Evolutionary conservation across 2,113 vertebrate species (phyloP).

Genomic region (Lagenorhynchus albirostris): DNA sequence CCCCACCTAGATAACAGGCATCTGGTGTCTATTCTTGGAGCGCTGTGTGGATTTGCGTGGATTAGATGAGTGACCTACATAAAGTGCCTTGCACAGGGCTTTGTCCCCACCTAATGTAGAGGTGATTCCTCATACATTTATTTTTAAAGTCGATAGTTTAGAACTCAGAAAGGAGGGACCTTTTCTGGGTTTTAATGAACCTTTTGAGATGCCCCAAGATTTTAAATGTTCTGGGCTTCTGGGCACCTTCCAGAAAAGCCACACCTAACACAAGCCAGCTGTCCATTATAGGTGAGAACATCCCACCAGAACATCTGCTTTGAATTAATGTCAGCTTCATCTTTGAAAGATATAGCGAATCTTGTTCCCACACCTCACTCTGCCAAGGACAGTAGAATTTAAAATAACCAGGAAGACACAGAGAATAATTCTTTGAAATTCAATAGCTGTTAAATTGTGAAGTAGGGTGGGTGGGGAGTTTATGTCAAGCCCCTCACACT

Average conservation of each 20-base stretch:
- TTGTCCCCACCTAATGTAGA: neutral
- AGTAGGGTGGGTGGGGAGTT: neutral
- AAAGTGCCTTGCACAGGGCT: neutral
- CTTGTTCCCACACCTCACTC: neutral
- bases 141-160: neutral
- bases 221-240: neutral
- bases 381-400: constrained; percentile 7
- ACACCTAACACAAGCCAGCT: neutral
- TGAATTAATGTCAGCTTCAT: neutral
- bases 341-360: neutral
- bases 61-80: neutral
- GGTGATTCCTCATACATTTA: neutral
- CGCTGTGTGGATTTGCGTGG: neutral
- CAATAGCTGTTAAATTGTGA: constrained; percentile 42
- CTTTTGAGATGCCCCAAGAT: neutral
- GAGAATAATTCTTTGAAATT: constrained; percentile 48
- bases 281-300: neutral
- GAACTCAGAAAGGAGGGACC: neutral
- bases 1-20: neutral
- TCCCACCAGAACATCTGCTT: neutral
- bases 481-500: neutral
- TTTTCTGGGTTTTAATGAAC: neutral
- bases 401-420: constrained; percentile 36
- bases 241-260: constrained; percentile 26
- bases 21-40: neutral